Conservation (phyloP, 2,888 invertebrate genomes). For the Tethea ocularis region DNA sequence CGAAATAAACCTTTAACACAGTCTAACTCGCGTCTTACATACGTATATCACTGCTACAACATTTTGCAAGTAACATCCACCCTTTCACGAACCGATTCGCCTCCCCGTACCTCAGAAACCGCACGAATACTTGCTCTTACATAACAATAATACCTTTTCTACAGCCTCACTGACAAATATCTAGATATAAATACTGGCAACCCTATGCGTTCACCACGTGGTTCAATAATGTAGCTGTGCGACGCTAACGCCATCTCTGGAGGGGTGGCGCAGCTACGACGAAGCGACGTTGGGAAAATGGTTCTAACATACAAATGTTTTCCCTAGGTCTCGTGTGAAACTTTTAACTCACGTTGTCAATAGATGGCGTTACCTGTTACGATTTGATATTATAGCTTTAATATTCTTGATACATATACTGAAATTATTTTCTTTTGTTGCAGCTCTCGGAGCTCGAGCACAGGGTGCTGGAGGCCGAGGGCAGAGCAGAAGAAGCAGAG, state of each 20-base stretch:
- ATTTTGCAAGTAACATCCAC: slow-evolving; percentile 66
- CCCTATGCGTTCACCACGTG: slow-evolving; percentile 60
- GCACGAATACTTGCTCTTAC: slow-evolving; percentile 77
- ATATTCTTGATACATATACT: slow-evolving; percentile 15
- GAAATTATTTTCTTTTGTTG: slow-evolving; percentile 72
- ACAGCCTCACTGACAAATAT: slow-evolving; percentile 47
- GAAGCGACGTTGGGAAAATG: slow-evolving; percentile 17
- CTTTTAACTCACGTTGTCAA: slow-evolving; percentile 11
- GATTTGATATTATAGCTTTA: slow-evolving; percentile 13
- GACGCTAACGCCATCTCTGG: slow-evolving; percentile 66
- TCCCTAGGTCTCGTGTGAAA: slow-evolving; percentile 15
- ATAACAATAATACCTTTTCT: slow-evolving; percentile 77
- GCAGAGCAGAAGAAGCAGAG: slow-evolving; percentile 96
- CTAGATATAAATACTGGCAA: slow-evolving; percentile 21
- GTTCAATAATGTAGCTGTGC: slow-evolving; percentile 70
- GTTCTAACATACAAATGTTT: slow-evolving; percentile 28
- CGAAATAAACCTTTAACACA: slow-evolving; percentile 67
- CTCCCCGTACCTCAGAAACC: slow-evolving; percentile 69
- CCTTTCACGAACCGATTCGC: slow-evolving; percentile 68
- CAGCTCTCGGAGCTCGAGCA: slow-evolving; percentile 97
- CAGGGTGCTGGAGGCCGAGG: slow-evolving; percentile 95
- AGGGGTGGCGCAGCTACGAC: slow-evolving; percentile 56
- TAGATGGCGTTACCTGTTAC: slow-evolving; percentile 61
- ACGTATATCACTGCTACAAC: slow-evolving; percentile 71
- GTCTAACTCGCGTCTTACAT: slow-evolving; percentile 63